Evolutionary conservation across 2,888 invertebrate species (phyloP), one percentile per base, ranked within the genome.

Genomic region (Diarsia brunnea): DNA sequence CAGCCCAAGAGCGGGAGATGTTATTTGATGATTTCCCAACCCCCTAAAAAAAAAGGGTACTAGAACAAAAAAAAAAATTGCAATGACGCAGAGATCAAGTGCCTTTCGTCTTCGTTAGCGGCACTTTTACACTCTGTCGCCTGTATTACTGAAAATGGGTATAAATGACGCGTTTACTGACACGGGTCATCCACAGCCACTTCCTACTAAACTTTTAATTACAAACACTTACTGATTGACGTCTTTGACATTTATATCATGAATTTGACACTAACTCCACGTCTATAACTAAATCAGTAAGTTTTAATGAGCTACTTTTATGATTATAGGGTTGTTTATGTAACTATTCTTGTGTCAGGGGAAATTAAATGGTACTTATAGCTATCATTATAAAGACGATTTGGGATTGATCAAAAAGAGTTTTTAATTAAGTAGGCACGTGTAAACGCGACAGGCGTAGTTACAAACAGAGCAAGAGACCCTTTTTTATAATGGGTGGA

Each of bases 221-320:
- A 38, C 38, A 38, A 1, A 69, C 2, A 16, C 4, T 45, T n/a
- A 65, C 8, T 31, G 67, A 70, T n/a, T 43, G 19, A 43, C 24
- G 24, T 47, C 53, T 70, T 53, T 53, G 53, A 72, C 19, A 70
- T 72, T 72, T 45, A 4, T 14, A 24, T 38, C 4, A 24, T 51
- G 2, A 69, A 71, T 71, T 24, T 21, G 21, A 49, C 3, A 27
- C 16, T 8, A 60, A 45, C 24, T 51, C 11, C 43, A n/a, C 27
- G 12, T 2, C 38, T 24, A 27, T 8, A 58, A 16, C 7, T 53
- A 27, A 27, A 16, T 21, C 19, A 12, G 27, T 27, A 4, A 45
- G 43, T 27, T 69, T 53, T 72, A 72, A 72, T 72, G 10, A 24
- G 11, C 4, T 72, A 71, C 14, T 71, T 45, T 45, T 11, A 19